Evolutionary conservation across 2,888 invertebrate species (phyloP).

Genomic region (Hanleya hanleyi): DNA sequence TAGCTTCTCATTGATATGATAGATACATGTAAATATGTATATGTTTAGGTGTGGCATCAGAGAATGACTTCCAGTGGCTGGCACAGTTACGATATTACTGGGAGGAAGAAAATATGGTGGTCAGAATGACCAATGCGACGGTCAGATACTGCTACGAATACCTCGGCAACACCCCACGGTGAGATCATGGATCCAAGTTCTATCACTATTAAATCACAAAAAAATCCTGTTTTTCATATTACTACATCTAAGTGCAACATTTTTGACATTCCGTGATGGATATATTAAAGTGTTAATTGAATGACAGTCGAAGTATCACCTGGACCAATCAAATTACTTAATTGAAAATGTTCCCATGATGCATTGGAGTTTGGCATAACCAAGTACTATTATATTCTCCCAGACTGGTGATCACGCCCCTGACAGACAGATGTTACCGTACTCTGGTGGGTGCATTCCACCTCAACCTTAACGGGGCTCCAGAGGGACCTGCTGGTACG

Average conservation of each 20-base stretch:
- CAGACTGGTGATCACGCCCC: slow-evolving; percentile 88
- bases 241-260: too few species aligned
- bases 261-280: too few species aligned
- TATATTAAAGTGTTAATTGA: too few species aligned
- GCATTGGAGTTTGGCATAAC: too few species aligned
- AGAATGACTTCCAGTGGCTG: slow-evolving; percentile 93
- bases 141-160: slow-evolving; percentile 96
- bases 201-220: too few species aligned
- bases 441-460: slow-evolving; percentile 93
- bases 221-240: too few species aligned
- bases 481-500: slow-evolving; percentile 27
- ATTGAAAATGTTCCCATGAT: too few species aligned
- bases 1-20: neutral
- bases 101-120: slow-evolving; percentile 75
- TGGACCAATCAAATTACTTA: too few species aligned
- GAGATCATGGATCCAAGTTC: slow-evolving; percentile 5
- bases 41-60: slow-evolving; percentile 77
- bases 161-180: slow-evolving; percentile 86
- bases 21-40: neutral
- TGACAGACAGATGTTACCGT: slow-evolving; percentile 94
- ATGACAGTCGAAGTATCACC: too few species aligned
- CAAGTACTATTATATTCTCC: too few species aligned
- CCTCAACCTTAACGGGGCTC: slow-evolving; percentile 84
- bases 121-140: slow-evolving; percentile 92
- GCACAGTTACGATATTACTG: slow-evolving; percentile 87